These are phyloP conservation scores for Halocynthia roretzi DNA, from an alignment of 23 tunicate genomes.

Conservation along the genomic window DNA sequence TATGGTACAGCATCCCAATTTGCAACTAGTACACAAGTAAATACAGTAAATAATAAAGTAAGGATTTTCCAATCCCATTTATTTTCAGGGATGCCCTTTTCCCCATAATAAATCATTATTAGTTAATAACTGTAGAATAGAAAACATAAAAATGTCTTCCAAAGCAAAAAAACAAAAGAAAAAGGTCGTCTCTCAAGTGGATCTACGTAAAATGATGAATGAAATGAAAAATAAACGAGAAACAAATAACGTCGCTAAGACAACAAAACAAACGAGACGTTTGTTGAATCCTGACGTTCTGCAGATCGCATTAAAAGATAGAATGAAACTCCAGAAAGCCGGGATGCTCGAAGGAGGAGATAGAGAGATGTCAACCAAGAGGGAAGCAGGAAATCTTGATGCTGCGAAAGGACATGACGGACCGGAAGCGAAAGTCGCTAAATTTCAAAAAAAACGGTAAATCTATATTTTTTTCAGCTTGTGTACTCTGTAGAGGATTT, in stretches of 20 bases:
- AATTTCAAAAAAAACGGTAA: not conserved
- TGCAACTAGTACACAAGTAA: too few relatives aligned
- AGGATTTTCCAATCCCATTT: too few relatives aligned
- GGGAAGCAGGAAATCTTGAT: not conserved
- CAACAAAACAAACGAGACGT: not conserved
- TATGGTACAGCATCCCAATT: too few relatives aligned
- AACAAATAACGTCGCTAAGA: not conserved
- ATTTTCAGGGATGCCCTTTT: too few relatives aligned
- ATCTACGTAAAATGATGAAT: constrained; percentile 79
- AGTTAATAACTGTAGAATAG: too few relatives aligned
- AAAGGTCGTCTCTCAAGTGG: constrained; percentile 53
- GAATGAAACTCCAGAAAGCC: constrained; percentile 5
- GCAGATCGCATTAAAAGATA: constrained; percentile 7
- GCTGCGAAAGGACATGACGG: not conserved
- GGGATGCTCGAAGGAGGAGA: not conserved
- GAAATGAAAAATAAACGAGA: constrained; percentile 56
- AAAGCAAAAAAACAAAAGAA: constrained; percentile 47
- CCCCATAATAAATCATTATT: too few relatives aligned
- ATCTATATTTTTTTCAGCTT: too few relatives aligned
- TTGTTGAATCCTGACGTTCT: not conserved
- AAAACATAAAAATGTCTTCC: constrained; percentile 35
- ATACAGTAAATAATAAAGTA: too few relatives aligned
- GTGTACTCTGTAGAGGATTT: too few relatives aligned
- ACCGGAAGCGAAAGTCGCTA: constrained; percentile 13
- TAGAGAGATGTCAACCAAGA: not conserved